Evolutionary conservation across 2,888 invertebrate genomes (phyloP).

Genomic region (Meandrusa payeni): DNA sequence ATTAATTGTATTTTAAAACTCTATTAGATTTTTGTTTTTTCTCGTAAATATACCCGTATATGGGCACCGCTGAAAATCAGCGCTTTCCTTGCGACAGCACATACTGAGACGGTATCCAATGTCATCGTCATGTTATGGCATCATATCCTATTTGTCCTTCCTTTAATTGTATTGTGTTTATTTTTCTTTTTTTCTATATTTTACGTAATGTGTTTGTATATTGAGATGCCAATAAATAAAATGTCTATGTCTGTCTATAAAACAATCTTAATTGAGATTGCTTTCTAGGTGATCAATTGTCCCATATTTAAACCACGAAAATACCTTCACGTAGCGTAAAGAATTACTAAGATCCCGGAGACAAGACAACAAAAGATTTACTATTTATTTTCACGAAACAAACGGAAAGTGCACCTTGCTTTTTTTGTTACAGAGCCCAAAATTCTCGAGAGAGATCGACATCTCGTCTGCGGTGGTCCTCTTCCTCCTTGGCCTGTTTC

Average conservation of each 20-base stretch:
- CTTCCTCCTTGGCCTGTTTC: constrained; percentile 31
- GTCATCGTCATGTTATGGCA: too few relatives aligned
- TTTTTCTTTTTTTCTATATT: not conserved
- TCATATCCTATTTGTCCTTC: too few relatives aligned
- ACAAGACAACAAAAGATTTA: constrained; percentile 64
- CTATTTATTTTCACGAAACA: constrained; percentile 34
- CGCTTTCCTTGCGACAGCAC: too few relatives aligned
- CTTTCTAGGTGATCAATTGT: constrained; percentile 46
- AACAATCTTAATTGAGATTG: constrained; percentile 14
- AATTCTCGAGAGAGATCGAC: constrained; percentile 34
- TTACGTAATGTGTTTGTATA: not conserved
- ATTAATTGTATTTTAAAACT: too few relatives aligned
- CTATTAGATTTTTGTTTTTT: too few relatives aligned
- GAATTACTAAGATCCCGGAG: constrained; percentile 55
- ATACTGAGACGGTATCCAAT: too few relatives aligned
- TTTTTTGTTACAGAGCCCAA: constrained; percentile 40
- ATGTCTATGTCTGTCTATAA: too few relatives aligned
- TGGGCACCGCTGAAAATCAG: too few relatives aligned
- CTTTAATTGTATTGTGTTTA: too few relatives aligned
- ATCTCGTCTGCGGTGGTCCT: constrained; percentile 32
- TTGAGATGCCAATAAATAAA: too few relatives aligned
- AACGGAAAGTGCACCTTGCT: constrained; percentile 33
- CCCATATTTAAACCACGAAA: constrained; percentile 59
- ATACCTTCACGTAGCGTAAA: constrained; percentile 62
- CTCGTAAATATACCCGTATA: too few relatives aligned